These are phyloP conservation scores for Ciona savignyi DNA, from an alignment of 23 tunicate genomes.

Conservation along the genomic window DNA sequence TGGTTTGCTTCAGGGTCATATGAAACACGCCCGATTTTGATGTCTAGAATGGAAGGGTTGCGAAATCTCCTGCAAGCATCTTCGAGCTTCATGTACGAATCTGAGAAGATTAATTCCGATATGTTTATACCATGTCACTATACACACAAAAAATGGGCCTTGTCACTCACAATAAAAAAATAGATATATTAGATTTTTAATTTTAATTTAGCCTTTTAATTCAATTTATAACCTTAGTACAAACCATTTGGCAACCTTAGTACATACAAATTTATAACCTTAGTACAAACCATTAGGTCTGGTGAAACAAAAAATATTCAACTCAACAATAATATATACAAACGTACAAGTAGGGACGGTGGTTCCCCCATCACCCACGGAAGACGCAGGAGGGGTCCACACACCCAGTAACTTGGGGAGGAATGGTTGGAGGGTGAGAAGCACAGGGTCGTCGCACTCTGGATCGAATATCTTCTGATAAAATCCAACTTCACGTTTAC, in stretches of 20 bases:
- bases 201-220: no score
- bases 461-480: conserved; percentile 57
- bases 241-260: no score
- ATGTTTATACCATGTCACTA: no score
- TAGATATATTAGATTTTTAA: no score
- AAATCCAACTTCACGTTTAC: conserved; percentile 65
- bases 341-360: conserved; percentile 5
- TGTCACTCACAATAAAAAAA: no score
- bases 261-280: no score
- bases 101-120: no score
- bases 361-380: background rate
- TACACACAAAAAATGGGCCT: no score
- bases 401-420: conserved; percentile 78
- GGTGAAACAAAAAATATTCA: no score
- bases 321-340: no score
- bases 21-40: conserved; percentile 86
- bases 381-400: conserved; percentile 51
- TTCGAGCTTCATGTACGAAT: conserved; percentile 71
- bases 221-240: no score
- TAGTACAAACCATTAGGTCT: no score
- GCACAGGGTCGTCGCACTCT: conserved; percentile 76
- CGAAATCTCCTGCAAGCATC: conserved; percentile 89
- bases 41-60: conserved; percentile 88
- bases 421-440: conserved; percentile 80
- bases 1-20: conserved; percentile 91